Evolutionary conservation across 2,888 invertebrate genomes (phyloP), one percentile per base, ranked within the genome.

Genomic region (Lottia scabra): DNA sequence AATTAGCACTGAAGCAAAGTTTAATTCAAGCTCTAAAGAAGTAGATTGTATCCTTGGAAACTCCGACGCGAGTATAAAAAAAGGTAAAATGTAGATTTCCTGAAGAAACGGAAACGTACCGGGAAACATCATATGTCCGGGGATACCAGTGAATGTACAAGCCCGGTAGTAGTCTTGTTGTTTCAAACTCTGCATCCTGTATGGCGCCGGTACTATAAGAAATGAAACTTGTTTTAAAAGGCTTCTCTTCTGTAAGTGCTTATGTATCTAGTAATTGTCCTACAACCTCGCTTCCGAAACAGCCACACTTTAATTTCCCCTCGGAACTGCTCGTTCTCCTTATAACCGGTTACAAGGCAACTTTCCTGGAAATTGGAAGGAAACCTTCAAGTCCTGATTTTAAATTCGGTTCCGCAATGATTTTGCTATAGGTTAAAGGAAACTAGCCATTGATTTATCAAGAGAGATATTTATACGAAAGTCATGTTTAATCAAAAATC

Each of bases 101-200:
- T 65, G 26, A 27, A 27, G 26, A 65, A 65, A 43, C 30, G 65
- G 65, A 65, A 65, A 75, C 82, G 77, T 81, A 86, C 85, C 85
- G 68, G 85, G 84, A 80, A 86, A 85, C 80, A 85, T 80, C 71
- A 83, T 78, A 81, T 87, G 84, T 68, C 86, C 84, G 44, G 87
- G 82, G 67, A 87, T 78, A 26, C 83, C 82, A 67, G 84, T 81
- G 72, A 87, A 84, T 68, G 86, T 86, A 73, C 87, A 87, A 43
- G 87, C 82, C 48, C 87, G 71, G 75, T 87, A 87, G 74, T 87
- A 87, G 75, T 87, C 87, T 76, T 84, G 85, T 76, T 86, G 85
- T 72, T 87, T 87, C 65, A 87, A 79, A 67, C 84, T 78, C 76
- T 87, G 87, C 87, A 87, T 87, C 64, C n/a, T 71, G 46, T 56